Evolutionary conservation across 2,888 invertebrate genomes (phyloP).

Genomic region (Lithosia quadra): DNA sequence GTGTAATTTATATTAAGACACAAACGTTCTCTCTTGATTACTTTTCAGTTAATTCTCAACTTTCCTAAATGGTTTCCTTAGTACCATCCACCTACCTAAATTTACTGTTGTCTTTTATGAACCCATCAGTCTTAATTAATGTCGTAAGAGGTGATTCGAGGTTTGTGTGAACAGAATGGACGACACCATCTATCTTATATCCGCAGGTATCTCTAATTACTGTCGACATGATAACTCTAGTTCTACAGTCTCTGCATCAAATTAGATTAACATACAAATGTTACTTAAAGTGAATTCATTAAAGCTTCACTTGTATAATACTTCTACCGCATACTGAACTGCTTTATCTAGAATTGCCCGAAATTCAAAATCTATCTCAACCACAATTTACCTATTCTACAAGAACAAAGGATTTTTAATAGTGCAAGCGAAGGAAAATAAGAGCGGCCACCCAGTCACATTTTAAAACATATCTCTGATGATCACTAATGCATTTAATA

Average conservation of each 20-base stretch:
- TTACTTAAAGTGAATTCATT: not conserved
- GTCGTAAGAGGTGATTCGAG: slow-evolving; percentile 19
- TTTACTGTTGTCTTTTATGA: slow-evolving; percentile 12
- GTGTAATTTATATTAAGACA: not conserved
- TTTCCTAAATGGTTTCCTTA: slow-evolving; percentile 1
- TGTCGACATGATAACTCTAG: not conserved
- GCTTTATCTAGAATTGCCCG: not conserved
- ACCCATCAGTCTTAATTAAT: slow-evolving; percentile 22
- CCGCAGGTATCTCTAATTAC: slow-evolving; percentile 10
- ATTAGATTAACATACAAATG: not conserved
- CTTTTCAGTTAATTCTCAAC: not conserved
- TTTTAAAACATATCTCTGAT: not conserved
- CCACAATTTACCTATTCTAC: not conserved
- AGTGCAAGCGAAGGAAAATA: not conserved
- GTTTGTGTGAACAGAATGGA: slow-evolving; percentile 13
- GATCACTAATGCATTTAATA: not conserved
- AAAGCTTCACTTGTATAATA: not conserved
- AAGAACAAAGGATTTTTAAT: not conserved
- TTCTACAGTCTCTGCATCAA: not conserved
- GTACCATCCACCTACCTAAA: not conserved
- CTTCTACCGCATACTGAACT: not conserved
- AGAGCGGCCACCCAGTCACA: not conserved
- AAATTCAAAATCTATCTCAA: not conserved
- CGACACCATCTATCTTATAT: slow-evolving; percentile 17
- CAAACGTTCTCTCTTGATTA: not conserved